Evolutionary conservation across 2,113 vertebrate species (phyloP).

Genomic region (Pseudopipra pipra): DNA sequence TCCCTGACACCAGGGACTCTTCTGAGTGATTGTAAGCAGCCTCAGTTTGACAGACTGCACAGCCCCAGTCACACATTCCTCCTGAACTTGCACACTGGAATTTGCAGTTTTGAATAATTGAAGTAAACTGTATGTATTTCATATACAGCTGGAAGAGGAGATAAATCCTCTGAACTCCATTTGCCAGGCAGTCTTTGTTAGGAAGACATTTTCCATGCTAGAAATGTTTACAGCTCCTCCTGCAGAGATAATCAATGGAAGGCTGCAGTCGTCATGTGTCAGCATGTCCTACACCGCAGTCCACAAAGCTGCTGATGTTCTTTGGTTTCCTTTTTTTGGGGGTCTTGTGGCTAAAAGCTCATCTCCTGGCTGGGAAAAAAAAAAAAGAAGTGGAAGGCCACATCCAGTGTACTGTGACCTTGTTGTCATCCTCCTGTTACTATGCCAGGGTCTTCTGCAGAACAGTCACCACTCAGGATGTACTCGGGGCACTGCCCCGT

Average conservation of each 20-base stretch:
- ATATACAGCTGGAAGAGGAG: background rate
- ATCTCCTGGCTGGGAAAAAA: background rate
- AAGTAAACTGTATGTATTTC: slow-evolving; percentile 36
- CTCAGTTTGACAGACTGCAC: slow-evolving; percentile 1
- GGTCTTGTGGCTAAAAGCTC: background rate
- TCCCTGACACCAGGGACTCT: background rate
- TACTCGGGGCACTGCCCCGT: background rate
- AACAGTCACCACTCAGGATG: background rate
- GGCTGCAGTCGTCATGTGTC: background rate
- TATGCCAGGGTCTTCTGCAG: background rate
- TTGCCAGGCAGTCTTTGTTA: background rate
- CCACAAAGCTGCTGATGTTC: background rate
- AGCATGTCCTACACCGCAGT: rapidly evolving
- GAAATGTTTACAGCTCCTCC: slow-evolving; percentile 7
- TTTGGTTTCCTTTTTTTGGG: background rate
- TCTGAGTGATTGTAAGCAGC: slow-evolving; percentile 26
- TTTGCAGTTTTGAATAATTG: slow-evolving; percentile 16
- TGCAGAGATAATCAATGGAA: background rate
- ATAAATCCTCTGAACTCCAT: background rate
- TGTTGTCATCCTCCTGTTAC: background rate
- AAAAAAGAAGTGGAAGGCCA: background rate
- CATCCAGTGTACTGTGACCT: background rate
- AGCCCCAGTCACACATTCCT: slow-evolving; percentile 52
- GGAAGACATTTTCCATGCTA: slow-evolving; percentile 29
- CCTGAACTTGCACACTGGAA: slow-evolving; percentile 5